Evolutionary conservation across 2,113 vertebrate species (phyloP).

Genomic region (Odobenus rosmarus): DNA sequence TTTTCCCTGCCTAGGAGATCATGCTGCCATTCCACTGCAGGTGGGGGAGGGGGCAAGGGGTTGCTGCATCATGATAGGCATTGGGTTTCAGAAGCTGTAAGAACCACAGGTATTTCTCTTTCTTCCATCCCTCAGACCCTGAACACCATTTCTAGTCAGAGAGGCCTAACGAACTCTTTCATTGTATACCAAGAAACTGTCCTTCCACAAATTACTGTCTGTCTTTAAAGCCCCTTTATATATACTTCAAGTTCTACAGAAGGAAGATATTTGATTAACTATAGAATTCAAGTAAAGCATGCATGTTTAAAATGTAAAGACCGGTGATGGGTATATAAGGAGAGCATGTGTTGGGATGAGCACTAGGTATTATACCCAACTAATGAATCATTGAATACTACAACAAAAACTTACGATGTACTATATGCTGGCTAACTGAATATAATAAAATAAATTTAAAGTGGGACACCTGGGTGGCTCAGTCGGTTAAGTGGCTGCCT

Average conservation of each 20-base stretch:
- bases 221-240: not conserved
- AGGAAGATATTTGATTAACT: not conserved
- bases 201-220: not conserved
- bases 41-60: fast-evolving
- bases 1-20: not conserved
- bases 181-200: not conserved
- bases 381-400: not conserved
- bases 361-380: not conserved
- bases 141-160: not conserved
- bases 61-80: not conserved
- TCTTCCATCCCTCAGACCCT: not conserved
- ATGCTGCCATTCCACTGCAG: not conserved
- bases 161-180: not conserved
- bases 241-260: not conserved
- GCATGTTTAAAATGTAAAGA: not conserved
- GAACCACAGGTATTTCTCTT: not conserved
- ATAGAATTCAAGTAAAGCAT: not conserved
- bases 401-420: not conserved
- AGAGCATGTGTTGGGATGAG: not conserved
- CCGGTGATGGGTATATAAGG: too few species aligned
- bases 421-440: not conserved
- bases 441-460: not conserved
- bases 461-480: too few species aligned
- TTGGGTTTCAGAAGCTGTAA: not conserved
- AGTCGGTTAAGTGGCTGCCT: too few species aligned